A percentile compares a stretch with the other conserved stretches of the same genome.
phyloP scores from a whole-genome alignment of 2,797 vertebrate species.

The Chiloscyllium punctatum region DNA sequence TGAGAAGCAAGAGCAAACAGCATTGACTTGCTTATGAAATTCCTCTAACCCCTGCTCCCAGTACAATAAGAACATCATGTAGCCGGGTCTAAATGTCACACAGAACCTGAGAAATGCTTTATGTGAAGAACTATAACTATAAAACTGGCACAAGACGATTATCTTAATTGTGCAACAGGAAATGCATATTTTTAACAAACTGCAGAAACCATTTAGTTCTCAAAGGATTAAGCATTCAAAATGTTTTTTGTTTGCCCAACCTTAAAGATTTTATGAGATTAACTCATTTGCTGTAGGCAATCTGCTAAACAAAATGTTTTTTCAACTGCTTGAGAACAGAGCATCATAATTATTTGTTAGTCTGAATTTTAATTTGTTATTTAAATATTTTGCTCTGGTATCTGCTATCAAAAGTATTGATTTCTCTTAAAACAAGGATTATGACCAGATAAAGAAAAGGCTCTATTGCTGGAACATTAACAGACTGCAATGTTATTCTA shows the following conservation, averaged over 20 bases:
- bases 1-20: background rate
- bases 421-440: background rate
- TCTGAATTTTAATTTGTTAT: background rate
- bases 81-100: background rate
- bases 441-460: background rate
- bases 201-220: background rate
- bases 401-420: background rate
- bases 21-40: background rate
- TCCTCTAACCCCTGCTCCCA: background rate
- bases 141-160: background rate
- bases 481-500: background rate
- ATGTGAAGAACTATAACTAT: background rate
- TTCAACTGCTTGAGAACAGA: background rate
- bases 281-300: background rate
- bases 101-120: background rate
- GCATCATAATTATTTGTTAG: background rate
- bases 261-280: background rate
- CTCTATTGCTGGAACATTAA: background rate
- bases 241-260: background rate
- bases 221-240: background rate
- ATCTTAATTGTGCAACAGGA: background rate
- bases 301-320: background rate
- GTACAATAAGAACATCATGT: background rate
- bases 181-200: conserved; percentile 14
- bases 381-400: background rate